Base-by-base conservation (phyloP, 2,797 vertebrate genomes). In the Salarias fasciatus region DNA sequence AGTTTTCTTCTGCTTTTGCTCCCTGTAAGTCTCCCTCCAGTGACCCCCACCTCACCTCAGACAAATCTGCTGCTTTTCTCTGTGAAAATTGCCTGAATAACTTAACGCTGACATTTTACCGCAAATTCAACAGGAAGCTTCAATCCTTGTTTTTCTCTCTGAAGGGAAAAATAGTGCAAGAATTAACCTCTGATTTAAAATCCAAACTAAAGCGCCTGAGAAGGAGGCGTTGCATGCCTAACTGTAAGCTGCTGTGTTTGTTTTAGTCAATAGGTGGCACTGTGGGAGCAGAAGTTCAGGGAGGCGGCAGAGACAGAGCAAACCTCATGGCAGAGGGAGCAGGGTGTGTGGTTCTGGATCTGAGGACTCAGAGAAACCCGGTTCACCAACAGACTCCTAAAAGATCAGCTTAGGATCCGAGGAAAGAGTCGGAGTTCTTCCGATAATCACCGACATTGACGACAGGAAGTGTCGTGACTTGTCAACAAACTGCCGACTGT, bases 261-360 rank as follows among this genome's bases (percentile, higher is more conserved):
- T 48, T 15, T 54, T n/a, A 0, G 4, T 48, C 89, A 77, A 30
- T 71, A 91, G 89, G 83, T 72, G 89, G 83, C 89, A 86, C 80
- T 91, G 85, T 88, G 85, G 85, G 46, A 83, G 72, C 82, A 83
- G 52, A 45, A 10, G 74, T 74, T 29, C 11, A 4, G 48, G 18
- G n/a, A n/a, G n/a, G n/a, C n/a, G n/a, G n/a, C n/a, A n/a, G n/a
- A n/a, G n/a, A n/a, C n/a, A 24, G 18, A 18, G 24, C 18, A n/a
- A n/a, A n/a, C n/a, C n/a, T n/a, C n/a, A n/a, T n/a, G n/a, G n/a
- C n/a, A n/a, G n/a, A n/a, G n/a, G n/a, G n/a, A n/a, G n/a, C n/a
- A n/a, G n/a, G n/a, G n/a, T n/a, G n/a, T 2, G 18, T 24, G 18
- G 18, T n/a, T n/a, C n/a, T n/a, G n/a, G n/a, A n/a, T n/a, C 18